Conservation (phyloP, 1,140 invertebrate genomes). For the Capitella teleta region DNA sequence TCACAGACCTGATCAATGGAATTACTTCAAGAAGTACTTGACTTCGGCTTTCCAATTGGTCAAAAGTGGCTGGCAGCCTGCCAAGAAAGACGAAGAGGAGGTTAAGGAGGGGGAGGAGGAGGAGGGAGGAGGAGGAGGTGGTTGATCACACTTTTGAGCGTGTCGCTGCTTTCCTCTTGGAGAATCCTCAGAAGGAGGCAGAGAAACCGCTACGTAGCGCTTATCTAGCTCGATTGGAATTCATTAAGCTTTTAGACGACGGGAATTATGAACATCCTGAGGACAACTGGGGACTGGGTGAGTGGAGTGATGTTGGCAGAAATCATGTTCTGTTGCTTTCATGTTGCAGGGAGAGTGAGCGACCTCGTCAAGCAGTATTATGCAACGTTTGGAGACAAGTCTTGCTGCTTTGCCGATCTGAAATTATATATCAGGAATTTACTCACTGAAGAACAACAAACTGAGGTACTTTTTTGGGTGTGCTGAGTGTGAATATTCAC, state of each 20-base stretch:
- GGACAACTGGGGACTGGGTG: too few relatives aligned
- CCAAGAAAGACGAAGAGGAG: not conserved
- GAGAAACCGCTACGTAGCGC: constrained; percentile 56
- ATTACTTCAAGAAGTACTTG: constrained; percentile 40
- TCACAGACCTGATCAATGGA: constrained; percentile 42
- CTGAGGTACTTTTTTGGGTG: too few relatives aligned
- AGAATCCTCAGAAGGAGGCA: not conserved
- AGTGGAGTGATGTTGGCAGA: too few relatives aligned
- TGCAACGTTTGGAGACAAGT: constrained; percentile 67
- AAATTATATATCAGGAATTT: too few relatives aligned
- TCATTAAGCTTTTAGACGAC: too few relatives aligned
- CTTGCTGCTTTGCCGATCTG: constrained; percentile 68
- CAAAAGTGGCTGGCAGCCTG: not conserved
- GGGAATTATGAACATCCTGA: too few relatives aligned
- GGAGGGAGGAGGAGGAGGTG: not conserved
- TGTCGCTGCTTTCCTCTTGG: not conserved
- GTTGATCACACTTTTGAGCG: constrained; percentile 3
- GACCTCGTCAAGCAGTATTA: constrained; percentile 67
- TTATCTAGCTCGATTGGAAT: constrained; percentile 66
- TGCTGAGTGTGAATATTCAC: too few relatives aligned
- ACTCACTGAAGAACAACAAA: too few relatives aligned
- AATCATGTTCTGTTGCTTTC: too few relatives aligned
- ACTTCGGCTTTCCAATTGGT: constrained; percentile 17
- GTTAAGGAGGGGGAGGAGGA: not conserved
- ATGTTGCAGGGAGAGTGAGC: constrained; percentile 19